phyloP scores from a whole-genome alignment of 1,140 invertebrate species.

The Penaeus indicus region DNA sequence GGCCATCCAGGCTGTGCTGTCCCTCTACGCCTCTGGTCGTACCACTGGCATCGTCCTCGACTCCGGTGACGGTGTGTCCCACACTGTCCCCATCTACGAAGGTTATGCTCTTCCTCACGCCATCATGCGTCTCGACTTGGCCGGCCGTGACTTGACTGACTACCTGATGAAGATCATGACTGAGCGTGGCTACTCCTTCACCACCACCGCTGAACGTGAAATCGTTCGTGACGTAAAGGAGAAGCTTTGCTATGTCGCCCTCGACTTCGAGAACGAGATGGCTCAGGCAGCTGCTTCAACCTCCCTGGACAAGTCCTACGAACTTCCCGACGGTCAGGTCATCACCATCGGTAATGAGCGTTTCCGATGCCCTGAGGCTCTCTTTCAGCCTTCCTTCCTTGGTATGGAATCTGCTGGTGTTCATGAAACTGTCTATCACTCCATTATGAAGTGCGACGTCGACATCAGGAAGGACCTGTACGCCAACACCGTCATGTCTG shows the following conservation, averaged over 20 bases:
- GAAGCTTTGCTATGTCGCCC: slow-evolving; percentile 81
- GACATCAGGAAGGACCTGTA: slow-evolving; percentile 35
- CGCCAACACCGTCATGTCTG: slow-evolving; percentile 70
- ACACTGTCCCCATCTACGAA: slow-evolving; percentile 19
- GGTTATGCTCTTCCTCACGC: slow-evolving; percentile 12
- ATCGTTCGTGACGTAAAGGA: slow-evolving; percentile 94
- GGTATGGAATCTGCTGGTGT: slow-evolving; percentile 81
- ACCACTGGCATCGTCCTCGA: slow-evolving; percentile 53
- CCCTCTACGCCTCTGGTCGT: slow-evolving; percentile 34
- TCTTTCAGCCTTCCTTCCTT: slow-evolving; percentile 96
- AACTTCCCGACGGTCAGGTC: slow-evolving; percentile 11
- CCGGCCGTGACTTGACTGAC: slow-evolving; percentile 8
- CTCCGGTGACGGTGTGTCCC: slow-evolving; percentile 1
- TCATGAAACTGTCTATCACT: slow-evolving; percentile 4
- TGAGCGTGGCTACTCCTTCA: slow-evolving; percentile 76
- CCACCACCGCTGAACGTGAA: slow-evolving; percentile 83
- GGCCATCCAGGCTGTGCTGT: slow-evolving; percentile 26
- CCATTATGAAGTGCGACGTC: slow-evolving; percentile 30
- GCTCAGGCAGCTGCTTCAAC: slow-evolving; percentile 11
- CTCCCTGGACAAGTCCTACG: slow-evolving; percentile 12
- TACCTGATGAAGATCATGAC: slow-evolving; percentile 93
- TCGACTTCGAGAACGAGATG: slow-evolving; percentile 19
- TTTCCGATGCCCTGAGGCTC: slow-evolving; percentile 64
- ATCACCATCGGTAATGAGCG: slow-evolving; percentile 8
- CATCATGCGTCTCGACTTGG: slow-evolving; percentile 13